These are phyloP conservation scores for Drosophila trichaetosa DNA, from an alignment of 2,888 invertebrate genomes.

Conservation along the genomic window DNA sequence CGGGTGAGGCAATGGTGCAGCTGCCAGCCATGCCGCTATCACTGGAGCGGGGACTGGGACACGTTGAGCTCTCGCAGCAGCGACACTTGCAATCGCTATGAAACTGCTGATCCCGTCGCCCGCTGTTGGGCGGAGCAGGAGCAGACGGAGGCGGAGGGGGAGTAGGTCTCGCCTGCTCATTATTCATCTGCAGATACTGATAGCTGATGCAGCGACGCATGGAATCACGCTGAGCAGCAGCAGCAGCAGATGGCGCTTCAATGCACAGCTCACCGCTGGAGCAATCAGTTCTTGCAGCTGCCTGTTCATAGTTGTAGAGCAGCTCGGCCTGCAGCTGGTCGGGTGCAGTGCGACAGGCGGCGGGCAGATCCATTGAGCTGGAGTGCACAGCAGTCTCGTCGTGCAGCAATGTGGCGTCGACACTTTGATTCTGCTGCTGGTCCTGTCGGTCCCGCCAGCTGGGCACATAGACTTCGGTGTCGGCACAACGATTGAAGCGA, in stretches of 20 bases:
- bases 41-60: slow-evolving; percentile 90
- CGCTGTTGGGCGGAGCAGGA: background rate
- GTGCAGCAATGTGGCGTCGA: slow-evolving; percentile 60
- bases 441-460: slow-evolving; percentile 84
- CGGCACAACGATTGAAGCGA: slow-evolving; percentile 86
- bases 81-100: slow-evolving; percentile 85
- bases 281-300: slow-evolving; percentile 84
- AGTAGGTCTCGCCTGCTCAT: slow-evolving; percentile 41
- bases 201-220: slow-evolving; percentile 86
- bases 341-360: slow-evolving; percentile 85
- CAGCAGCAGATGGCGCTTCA: slow-evolving; percentile 14
- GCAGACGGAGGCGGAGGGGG: slow-evolving; percentile 23
- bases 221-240: slow-evolving; percentile 69
- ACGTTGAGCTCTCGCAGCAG: slow-evolving; percentile 88
- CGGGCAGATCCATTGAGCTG: slow-evolving; percentile 87
- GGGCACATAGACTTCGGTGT: slow-evolving; percentile 87
- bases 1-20: slow-evolving; percentile 90
- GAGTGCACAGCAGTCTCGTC: slow-evolving; percentile 85
- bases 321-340: slow-evolving; percentile 86
- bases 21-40: slow-evolving; percentile 94
- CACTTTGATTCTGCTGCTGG: slow-evolving; percentile 77
- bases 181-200: slow-evolving; percentile 84
- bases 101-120: slow-evolving; percentile 29
- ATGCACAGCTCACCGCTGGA: slow-evolving; percentile 76
- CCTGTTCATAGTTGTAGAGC: slow-evolving; percentile 85